Base-by-base conservation (phyloP, 1,140 invertebrate genomes). In the Cryptotermes secundus region DNA sequence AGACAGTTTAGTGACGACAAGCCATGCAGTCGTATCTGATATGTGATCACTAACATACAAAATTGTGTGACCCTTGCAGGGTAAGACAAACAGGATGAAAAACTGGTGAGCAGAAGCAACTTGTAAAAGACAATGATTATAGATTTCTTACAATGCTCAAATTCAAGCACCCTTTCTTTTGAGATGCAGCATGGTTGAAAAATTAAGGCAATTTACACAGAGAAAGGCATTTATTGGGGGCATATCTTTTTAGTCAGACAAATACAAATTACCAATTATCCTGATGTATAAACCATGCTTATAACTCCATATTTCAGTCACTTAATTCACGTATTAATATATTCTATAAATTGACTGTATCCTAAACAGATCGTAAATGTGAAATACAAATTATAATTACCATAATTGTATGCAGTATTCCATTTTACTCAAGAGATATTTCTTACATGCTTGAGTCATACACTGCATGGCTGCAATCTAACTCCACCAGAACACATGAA, bases 191-290 rank as follows among this genome's bases (percentile, higher is more conserved):
- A 45, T n/a, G 16, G 42, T 45, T 82, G 81, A 82, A 9, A 49
- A 38, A 82, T 45, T 45, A 45, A 82, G 81, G 38, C 81, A 72
- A n/a, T 72, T 72, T 72, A 72, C 59, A 72, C 59, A 72, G 59
- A 72, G 31, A 72, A n/a, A 31, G 59, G 59, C 59, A 72, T 72
- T 72, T 72, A 31, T 31, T 72, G 59, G 59, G 59, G n/a, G 59
- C 59, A 72, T 72, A 72, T 72, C 59, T 72, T 72, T 72, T 72
- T 72, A 49, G 59, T 72, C 59, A 72, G 59, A 72, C 59, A 26
- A 72, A n/a, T 31, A 72, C 4, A 72, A 16, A 72, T 31, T 72
- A 14, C n/a, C 45, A 49, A 49, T 16, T 31, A 72, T 72, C 26
- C 9, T 72, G n/a, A 72, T 31, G 14, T 6, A 72, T 31, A n/a